A percentile compares a stretch with the other conserved stretches of the same genome.
Evolutionary conservation across 92 coral and sea anemone genomes (phyloP).

Genomic region (Parazoanthus darwini): DNA sequence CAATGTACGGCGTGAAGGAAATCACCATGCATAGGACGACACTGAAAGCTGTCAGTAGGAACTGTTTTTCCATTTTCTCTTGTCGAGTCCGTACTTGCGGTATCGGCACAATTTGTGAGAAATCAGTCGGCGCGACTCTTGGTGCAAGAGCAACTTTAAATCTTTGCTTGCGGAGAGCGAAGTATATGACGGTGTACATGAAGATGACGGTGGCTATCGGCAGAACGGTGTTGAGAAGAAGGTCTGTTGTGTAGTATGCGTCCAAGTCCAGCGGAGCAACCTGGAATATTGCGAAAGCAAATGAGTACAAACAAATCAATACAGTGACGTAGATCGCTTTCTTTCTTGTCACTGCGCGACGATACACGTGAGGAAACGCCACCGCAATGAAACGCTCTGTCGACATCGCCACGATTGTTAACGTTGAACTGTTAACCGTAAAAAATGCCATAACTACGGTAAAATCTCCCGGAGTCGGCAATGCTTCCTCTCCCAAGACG

Average conservation of each 20-base stretch:
- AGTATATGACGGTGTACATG: not conserved
- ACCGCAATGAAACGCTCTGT: not conserved
- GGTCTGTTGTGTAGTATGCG: not conserved
- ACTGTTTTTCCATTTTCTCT: not conserved
- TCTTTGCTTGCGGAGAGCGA: not conserved
- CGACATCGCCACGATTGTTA: not conserved
- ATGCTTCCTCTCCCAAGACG: not conserved
- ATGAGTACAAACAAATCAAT: not conserved
- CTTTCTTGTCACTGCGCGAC: not conserved
- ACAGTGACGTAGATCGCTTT: not conserved
- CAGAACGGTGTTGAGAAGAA: not conserved
- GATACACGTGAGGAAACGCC: not conserved
- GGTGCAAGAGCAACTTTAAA: not conserved
- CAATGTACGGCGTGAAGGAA: constrained; percentile 15
- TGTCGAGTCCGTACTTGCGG: not conserved
- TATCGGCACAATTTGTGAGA: not conserved
- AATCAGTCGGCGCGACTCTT: not conserved
- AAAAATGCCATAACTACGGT: not conserved
- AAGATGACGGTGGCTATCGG: not conserved
- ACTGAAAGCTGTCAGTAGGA: not conserved
- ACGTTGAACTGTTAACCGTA: not conserved
- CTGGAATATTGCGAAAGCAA: not conserved
- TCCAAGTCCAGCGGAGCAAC: not conserved
- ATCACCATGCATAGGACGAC: not conserved
- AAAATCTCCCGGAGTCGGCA: not conserved